Percentiles rank a stretch among this genome's conserved stretches.
phyloP scores from a whole-genome alignment of 2,888 invertebrate genomes.

The Agrochola circellaris region DNA sequence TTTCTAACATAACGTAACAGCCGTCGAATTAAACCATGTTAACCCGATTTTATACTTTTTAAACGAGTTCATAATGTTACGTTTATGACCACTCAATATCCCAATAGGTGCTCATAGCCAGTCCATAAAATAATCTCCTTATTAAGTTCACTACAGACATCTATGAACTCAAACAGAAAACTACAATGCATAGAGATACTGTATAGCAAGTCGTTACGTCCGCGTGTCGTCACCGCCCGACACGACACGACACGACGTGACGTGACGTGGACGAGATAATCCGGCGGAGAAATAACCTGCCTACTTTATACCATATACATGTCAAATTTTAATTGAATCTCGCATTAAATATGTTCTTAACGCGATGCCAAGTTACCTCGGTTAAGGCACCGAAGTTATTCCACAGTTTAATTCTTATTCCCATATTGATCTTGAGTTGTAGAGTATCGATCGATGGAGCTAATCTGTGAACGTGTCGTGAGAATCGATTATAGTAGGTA shows the following conservation, averaged over 20 bases:
- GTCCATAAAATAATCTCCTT: constrained; percentile 1
- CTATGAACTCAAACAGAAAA: constrained; percentile 31
- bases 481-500: constrained; percentile 60
- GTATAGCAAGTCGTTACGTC: constrained; percentile 23
- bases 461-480: constrained; percentile 49
- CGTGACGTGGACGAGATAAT: constrained; percentile 60
- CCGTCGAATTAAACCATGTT: not conserved
- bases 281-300: constrained; percentile 62
- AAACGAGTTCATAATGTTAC: not conserved
- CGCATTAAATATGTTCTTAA: constrained; percentile 81
- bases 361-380: constrained; percentile 65
- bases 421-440: constrained; percentile 52
- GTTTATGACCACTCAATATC: not conserved
- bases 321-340: constrained; percentile 86
- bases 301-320: constrained; percentile 77
- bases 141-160: constrained; percentile 14
- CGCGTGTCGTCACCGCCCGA: constrained; percentile 17
- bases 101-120: no score
- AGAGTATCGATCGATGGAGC: constrained; percentile 26
- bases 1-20: not conserved
- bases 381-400: constrained; percentile 53
- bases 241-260: constrained; percentile 19
- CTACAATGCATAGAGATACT: not conserved
- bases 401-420: constrained; percentile 39
- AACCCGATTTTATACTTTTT: not conserved